Base-by-base conservation (phyloP, 2,888 invertebrate genomes). In the Hirtodrosophila duncani region DNA sequence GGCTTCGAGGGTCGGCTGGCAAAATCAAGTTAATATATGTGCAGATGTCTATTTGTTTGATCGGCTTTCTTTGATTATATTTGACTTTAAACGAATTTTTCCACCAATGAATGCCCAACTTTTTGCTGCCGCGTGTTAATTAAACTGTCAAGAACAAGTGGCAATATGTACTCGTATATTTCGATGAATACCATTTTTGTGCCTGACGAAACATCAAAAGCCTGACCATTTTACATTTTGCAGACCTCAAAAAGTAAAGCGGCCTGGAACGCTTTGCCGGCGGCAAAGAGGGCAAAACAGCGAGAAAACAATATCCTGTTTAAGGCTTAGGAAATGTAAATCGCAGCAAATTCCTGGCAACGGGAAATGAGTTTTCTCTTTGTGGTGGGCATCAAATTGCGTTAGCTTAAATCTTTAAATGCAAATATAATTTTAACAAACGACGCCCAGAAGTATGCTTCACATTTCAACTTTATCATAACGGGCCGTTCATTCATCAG, bases 271-370 rank as follows among this genome's bases (percentile, higher is more conserved):
- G 69, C 72, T 68, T 72, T 71, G 63, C 69, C 43, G 41, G 38
- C 14, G 34, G 9, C 23, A 30, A 24, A 16, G 11, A 49, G 46
- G 14, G 10, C n/a, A 36, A 18, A 6, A 27, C 39, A 48, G 36
- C 50, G 38, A 11, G 27, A 51, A 58, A 58, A 66, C 51, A 66
- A 78, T 69, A 78, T 78, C 79, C 71, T 68, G 74, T 60, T 45
- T 43, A 45, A 55, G 51, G 24, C 30, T 46, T 50, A 52, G 38
- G 46, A 41, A 63, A 30, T 13, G 34, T 18, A 30, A 45, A 37
- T 46, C 58, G 17, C 50, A 43, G 41, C 26, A 24, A 31, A 38
- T 36, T 18, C 37, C 30, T 37, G 37, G 14, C 41, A 38, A 67
- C 42, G 50, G 72, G 68, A 77, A 70, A 77, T 70, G 62, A 67